Evolutionary conservation across 2,888 invertebrate genomes (phyloP), one percentile per base, ranked within the genome.

Genomic region (Gordius sp.): DNA sequence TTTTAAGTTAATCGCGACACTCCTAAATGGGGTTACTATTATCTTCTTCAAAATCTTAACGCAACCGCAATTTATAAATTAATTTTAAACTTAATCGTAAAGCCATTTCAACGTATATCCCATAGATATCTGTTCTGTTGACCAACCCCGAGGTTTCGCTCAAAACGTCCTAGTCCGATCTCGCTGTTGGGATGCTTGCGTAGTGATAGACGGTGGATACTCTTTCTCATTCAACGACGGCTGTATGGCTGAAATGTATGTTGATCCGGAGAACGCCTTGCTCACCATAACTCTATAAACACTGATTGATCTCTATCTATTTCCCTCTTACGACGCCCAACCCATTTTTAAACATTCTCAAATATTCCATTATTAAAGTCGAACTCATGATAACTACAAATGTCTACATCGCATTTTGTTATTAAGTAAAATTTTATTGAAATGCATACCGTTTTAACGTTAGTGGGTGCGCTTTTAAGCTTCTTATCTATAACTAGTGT

Each of bases 141-240:
- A 47, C 20, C 8, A 20, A 2, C 61, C 64, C 1, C 61, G 65
- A 1, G 66, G 65, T 4, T 64, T 63, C 55, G 64, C 65, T 27
- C 47, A 60, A 23, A 59, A 63, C 24, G 75, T 89, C 57, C 77
- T 77, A 56, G 77, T 91, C 26, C 77, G 78, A 65, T 91, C 89
- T 1, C 78, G 82, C 60, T 93, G 93, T 71, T 79, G 79, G 64
- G 83, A 86, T 69, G 86, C 82, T 16, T 80, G 81, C 66, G 72
- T 97, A 20, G 91, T 93, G 0, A 78, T 97, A 24, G 97, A 97
- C 68, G 93, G 97, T 26, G 84, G 87, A 60, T 79, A 86, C 18
- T 82, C 83, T 0, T 84, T 83, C 66, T 78, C 79, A 0, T 97
- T 93, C 70, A 91, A 89, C 69, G 84, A 86, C 66, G 93, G 93